phyloP scores from a whole-genome alignment of 2,888 invertebrate species.

The Hirtodrosophila confusa region DNA sequence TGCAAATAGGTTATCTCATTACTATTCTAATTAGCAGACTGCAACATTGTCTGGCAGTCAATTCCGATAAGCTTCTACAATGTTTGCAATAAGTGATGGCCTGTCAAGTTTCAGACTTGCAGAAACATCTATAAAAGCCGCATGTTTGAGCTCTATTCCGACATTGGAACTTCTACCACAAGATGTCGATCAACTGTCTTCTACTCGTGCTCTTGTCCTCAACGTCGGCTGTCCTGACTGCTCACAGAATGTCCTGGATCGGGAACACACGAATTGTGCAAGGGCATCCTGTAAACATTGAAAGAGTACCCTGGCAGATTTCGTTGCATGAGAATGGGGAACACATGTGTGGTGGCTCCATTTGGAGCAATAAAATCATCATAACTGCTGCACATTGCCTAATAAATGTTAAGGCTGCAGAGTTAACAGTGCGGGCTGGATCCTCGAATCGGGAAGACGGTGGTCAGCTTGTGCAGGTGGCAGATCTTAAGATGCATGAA shows the following conservation, averaged over 20 bases:
- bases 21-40: background rate
- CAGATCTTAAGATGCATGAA: conserved; percentile 2
- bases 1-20: no score
- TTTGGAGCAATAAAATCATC: conserved; percentile 7
- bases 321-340: background rate
- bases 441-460: conserved; percentile 13
- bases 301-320: conserved; percentile 16
- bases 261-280: conserved; percentile 10
- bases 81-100: background rate
- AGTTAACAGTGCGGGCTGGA: conserved; percentile 22
- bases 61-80: conserved; percentile 8
- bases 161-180: background rate
- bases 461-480: conserved; percentile 13
- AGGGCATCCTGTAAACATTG: conserved; percentile 8
- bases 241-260: background rate
- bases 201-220: background rate
- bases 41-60: background rate
- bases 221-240: background rate
- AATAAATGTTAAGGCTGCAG: background rate
- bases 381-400: conserved; percentile 25
- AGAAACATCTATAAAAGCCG: conserved; percentile 7
- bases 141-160: background rate
- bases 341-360: conserved; percentile 17
- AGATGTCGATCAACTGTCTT: conserved; percentile 6
- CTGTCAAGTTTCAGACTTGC: background rate